Base-by-base conservation (phyloP, 2,888 invertebrate genomes). In the Oligia strigilis region DNA sequence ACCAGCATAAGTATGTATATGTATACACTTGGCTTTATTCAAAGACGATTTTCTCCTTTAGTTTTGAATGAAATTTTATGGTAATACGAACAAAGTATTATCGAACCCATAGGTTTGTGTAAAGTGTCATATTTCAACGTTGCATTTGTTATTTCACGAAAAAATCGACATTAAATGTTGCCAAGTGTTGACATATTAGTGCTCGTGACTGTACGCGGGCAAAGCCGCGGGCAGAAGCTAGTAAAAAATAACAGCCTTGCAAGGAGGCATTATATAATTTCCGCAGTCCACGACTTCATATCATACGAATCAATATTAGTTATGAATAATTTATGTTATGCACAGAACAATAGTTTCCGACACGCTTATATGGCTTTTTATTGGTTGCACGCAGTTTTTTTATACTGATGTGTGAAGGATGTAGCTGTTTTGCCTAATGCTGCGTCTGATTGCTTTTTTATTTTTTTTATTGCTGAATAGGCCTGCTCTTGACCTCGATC, bases 311-410 rank as follows among this genome's bases (percentile, higher is more conserved):
- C 91, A 79, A 91, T 92, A 91, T 81, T 72, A 74, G 69, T 73
- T 76, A 82, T 91, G 90, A 91, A 91, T 91, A 89, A 87, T 89
- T 88, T 89, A 90, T 88, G 70, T 77, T 88, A 81, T 85, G 84
- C 89, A 90, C 83, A 84, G 81, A 87, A 80, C 79, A 86, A 86
- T 76, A 72, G 84, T 85, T 79, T 70, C 83, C 78, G 81, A 87
- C 88, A 85, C 86, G 87, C 88, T 82, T 84, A 81, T 84, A 81
- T 6, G 65, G 65, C n/a, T 87, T 75, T 49, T 74, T 77, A 72
- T 87, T 77, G 58, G 29, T 40, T 46, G 62, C 70, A 77, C 72
- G 75, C 65, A 69, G 29, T 74, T 49, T 69, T 78, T 82, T 52
- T 72, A 29, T 36, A 75, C 60, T 14, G 49, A 14, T 52, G 4